phyloP scores from a whole-genome alignment of 2,113 vertebrate species.

The Morone saxatilis region DNA sequence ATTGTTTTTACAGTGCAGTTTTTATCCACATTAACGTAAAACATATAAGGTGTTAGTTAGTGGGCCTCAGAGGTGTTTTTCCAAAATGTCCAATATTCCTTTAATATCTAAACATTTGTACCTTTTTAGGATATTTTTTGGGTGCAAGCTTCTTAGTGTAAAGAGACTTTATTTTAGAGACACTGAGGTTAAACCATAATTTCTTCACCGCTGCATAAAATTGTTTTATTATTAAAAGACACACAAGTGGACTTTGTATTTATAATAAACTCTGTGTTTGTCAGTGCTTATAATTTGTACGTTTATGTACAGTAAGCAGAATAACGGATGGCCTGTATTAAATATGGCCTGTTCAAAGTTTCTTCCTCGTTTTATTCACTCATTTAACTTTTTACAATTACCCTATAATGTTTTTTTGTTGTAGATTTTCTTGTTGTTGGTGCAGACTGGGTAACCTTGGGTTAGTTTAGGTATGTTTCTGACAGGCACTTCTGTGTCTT shows the following conservation, averaged over 20 bases:
- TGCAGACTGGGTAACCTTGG: neutral
- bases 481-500: neutral
- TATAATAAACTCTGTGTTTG: conserved; percentile 10
- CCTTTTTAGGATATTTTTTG: neutral
- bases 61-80: neutral
- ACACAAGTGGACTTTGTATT: neutral
- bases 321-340: neutral
- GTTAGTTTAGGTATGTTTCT: neutral
- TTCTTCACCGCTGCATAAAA: neutral
- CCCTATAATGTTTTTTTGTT: neutral
- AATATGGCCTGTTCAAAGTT: neutral
- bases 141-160: neutral
- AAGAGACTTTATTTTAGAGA: neutral
- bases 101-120: neutral
- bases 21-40: too few relatives aligned
- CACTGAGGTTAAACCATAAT: neutral
- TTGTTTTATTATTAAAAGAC: neutral
- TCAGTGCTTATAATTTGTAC: neutral
- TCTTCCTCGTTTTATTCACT: neutral
- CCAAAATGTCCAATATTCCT: neutral
- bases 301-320: neutral
- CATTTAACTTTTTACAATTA: neutral
- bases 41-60: too few relatives aligned
- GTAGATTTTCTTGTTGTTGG: neutral
- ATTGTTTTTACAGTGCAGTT: too few relatives aligned